A percentile compares a stretch with the other conserved stretches of the same genome.
These are phyloP conservation scores for Volucella inflata DNA, from an alignment of 2,888 invertebrate species.

Conservation along the genomic window DNA sequence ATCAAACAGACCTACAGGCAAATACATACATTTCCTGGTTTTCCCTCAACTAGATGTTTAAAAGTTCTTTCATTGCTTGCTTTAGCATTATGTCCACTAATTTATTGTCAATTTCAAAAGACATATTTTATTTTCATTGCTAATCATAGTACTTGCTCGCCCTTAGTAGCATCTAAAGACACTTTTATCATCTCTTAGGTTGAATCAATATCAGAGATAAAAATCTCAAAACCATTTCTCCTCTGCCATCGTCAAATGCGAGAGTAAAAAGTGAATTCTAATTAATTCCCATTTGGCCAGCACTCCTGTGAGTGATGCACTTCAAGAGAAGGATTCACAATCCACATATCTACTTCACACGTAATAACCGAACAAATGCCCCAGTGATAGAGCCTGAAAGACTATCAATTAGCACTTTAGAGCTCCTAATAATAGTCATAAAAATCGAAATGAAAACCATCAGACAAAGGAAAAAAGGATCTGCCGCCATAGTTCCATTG, in stretches of 20 bases:
- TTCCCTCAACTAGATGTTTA: too few relatives aligned
- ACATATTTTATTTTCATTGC: not conserved
- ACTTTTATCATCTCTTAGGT: slow-evolving; percentile 27
- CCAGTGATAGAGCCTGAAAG: slow-evolving; percentile 63
- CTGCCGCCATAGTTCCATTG: slow-evolving; percentile 30
- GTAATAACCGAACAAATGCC: slow-evolving; percentile 69
- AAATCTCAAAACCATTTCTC: slow-evolving; percentile 45
- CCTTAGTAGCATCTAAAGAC: slow-evolving; percentile 13
- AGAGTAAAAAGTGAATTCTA: slow-evolving; percentile 26
- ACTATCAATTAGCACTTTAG: slow-evolving; percentile 74
- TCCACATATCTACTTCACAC: slow-evolving; percentile 72
- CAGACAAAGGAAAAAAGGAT: slow-evolving; percentile 55
- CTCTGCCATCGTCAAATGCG: not conserved
- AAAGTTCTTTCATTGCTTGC: too few relatives aligned
- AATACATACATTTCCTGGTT: too few relatives aligned
- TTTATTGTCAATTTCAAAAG: slow-evolving; percentile 34
- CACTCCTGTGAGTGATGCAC: slow-evolving; percentile 43
- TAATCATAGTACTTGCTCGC: not conserved
- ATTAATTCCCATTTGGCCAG: slow-evolving; percentile 46
- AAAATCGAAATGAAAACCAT: slow-evolving; percentile 69
- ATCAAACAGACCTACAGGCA: too few relatives aligned
- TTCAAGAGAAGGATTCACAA: slow-evolving; percentile 59
- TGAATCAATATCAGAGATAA: slow-evolving; percentile 58
- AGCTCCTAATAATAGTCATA: slow-evolving; percentile 74
- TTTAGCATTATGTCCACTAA: slow-evolving; percentile 1